phyloP scores from a whole-genome alignment of 2,113 vertebrate genomes.

The Terrapene triunguis region DNA sequence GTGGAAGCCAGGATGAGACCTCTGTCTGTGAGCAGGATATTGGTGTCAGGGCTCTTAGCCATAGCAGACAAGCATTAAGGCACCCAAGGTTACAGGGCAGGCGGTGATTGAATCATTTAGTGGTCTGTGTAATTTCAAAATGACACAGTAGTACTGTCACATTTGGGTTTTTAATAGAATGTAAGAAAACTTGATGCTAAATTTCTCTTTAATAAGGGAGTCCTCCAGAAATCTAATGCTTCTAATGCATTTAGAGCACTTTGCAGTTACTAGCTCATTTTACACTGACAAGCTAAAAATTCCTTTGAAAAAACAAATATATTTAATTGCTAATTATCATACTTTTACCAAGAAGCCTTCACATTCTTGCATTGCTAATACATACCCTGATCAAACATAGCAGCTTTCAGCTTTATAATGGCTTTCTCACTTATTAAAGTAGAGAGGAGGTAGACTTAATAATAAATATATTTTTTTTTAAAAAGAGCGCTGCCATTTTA shows the following conservation, averaged over 20 bases:
- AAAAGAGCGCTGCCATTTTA: not conserved
- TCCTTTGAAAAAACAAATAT: not conserved
- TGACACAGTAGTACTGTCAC: not conserved
- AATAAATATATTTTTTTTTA: not conserved
- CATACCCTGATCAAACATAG: constrained; percentile 8
- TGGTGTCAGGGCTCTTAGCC: not conserved
- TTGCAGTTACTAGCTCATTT: constrained; percentile 3
- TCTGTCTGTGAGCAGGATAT: not conserved
- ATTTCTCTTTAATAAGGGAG: not conserved
- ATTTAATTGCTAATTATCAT: not conserved
- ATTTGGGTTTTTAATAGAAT: not conserved
- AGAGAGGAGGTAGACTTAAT: not conserved
- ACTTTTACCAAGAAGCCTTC: not conserved
- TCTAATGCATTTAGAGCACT: not conserved
- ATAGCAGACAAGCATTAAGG: not conserved
- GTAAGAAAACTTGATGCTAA: not conserved
- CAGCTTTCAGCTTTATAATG: not conserved
- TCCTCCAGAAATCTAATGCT: not conserved
- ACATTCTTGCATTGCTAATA: not conserved
- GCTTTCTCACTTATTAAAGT: constrained; percentile 6
- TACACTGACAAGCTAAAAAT: not conserved
- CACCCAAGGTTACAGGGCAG: not conserved
- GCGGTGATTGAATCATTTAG: not conserved
- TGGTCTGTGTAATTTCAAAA: not conserved
- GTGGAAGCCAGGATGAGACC: not conserved